phyloP scores from a whole-genome alignment of 92 coral and sea anemone species.

The Hydrozoanthus gracilis region DNA sequence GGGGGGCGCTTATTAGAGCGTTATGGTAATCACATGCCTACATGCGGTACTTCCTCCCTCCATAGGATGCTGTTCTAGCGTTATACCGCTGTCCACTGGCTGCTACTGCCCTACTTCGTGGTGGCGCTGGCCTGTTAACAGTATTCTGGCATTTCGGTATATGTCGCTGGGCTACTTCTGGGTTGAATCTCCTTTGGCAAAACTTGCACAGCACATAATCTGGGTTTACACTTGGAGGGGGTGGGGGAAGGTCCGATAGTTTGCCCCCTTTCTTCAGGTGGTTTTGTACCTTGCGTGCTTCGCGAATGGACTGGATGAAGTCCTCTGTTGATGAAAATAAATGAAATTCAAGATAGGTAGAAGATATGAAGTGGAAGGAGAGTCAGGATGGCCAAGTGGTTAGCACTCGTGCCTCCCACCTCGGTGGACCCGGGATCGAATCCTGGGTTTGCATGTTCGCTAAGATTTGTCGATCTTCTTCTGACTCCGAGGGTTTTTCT shows the following conservation, averaged over 20 bases:
- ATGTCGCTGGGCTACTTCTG: slow-evolving; percentile 94
- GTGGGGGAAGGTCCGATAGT: slow-evolving; percentile 94
- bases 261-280: slow-evolving; percentile 94
- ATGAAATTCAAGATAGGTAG: no score
- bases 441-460: no score
- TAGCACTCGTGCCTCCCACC: no score
- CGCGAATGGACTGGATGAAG: slow-evolving; percentile 90
- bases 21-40: not conserved
- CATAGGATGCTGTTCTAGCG: slow-evolving; percentile 43
- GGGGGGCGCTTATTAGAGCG: not conserved
- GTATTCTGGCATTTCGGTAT: slow-evolving; percentile 96
- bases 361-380: not conserved
- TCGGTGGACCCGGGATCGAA: no score
- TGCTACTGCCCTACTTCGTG: slow-evolving; percentile 85
- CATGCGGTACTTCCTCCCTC: slow-evolving; percentile 43
- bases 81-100: slow-evolving; percentile 51
- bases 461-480: no score
- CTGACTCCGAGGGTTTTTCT: no score
- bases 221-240: slow-evolving; percentile 97
- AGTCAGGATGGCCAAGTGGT: not conserved
- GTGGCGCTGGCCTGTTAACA: slow-evolving; percentile 91
- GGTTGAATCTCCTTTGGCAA: slow-evolving; percentile 92
- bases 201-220: slow-evolving; percentile 90
- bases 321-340: slow-evolving; percentile 73
- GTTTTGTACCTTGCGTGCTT: slow-evolving; percentile 86